Evolutionary conservation across 2,888 invertebrate species (phyloP), one percentile per base, ranked within the genome.

Genomic region (Piscicola geometra): DNA sequence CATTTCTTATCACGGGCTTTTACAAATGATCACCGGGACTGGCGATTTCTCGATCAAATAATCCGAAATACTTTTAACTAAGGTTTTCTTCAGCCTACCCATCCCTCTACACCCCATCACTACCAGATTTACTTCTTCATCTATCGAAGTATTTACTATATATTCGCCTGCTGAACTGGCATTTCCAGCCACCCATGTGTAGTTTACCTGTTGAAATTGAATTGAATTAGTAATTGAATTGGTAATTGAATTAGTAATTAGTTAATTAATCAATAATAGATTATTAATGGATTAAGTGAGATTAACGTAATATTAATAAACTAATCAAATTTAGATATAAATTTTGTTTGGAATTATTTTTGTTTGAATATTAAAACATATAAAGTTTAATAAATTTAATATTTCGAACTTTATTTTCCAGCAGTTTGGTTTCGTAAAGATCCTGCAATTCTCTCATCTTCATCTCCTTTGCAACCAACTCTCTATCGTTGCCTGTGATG

Each of bases 91-190:
- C 72, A 78, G 75, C 71, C 77, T 77, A 25, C 78, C 78, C 25
- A 78, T 76, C 3, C 77, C 77, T 25, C 78, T 36, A 5, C 77
- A 76, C 18, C 78, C 78, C 78, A 78, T 77, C 32, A 78, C 70
- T n/a, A 78, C 72, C 68, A 77, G 66, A 15, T 69, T 75, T 1
- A 71, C 77, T 21, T 72, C 32, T 36, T 76, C 74, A n/a, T 76
- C 77, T 30, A 72, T 70, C 1, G 78, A 52, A 30, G 72, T 73
- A 28, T 56, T 41, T 5, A 78, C 36, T 36, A 78, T 77, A 71
- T 77, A 77, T 32, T 78, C 78, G 30, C 75, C 76, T 1, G 78
- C 76, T 3, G 78, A 76, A 0, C 72, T 72, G 5, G 66, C 77
- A 41, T 68, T 71, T n/a, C 78, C 78, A 1, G 77, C 76, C 32